Percentiles rank a stretch among this genome's conserved stretches.
These are phyloP conservation scores for Elysia crispata DNA, from an alignment of 2,888 invertebrate genomes.

Conservation along the genomic window DNA sequence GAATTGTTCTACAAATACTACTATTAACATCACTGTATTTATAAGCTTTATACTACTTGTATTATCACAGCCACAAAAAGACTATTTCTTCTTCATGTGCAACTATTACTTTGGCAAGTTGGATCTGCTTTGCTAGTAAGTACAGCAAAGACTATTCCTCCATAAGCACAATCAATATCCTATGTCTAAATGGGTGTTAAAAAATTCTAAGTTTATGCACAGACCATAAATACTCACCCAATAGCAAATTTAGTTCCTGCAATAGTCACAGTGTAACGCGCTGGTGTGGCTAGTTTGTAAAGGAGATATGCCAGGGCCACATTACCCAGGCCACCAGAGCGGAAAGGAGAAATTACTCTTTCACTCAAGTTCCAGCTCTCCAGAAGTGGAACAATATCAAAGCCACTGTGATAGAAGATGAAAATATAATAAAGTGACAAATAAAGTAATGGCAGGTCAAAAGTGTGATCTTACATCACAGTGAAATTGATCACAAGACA, in stretches of 20 bases:
- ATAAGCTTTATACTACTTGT: too few species aligned
- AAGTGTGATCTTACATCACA: too few species aligned
- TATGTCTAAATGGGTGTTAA: too few species aligned
- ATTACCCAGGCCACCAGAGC: conserved; percentile 88
- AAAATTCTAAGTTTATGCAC: background rate
- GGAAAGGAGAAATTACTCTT: conserved; percentile 85
- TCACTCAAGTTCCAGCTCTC: conserved; percentile 89
- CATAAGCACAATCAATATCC: too few species aligned
- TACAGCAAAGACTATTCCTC: background rate
- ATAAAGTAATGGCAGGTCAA: too few species aligned
- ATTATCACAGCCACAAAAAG: too few species aligned
- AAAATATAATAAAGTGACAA: too few species aligned
- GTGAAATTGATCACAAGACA: background rate
- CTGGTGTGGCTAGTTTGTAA: conserved; percentile 94
- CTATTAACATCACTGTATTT: too few species aligned
- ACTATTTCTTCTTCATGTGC: too few species aligned
- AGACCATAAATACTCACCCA: conserved; percentile 75
- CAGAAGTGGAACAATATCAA: conserved; percentile 90
- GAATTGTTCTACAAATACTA: too few species aligned
- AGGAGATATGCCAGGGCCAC: conserved; percentile 92
- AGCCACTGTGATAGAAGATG: conserved; percentile 86
- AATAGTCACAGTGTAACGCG: conserved; percentile 93
- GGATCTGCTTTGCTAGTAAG: background rate
- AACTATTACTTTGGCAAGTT: too few species aligned
- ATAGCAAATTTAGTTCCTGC: conserved; percentile 92